Base-by-base conservation (phyloP, 2,113 vertebrate genomes). In the Cromileptes altivelis region DNA sequence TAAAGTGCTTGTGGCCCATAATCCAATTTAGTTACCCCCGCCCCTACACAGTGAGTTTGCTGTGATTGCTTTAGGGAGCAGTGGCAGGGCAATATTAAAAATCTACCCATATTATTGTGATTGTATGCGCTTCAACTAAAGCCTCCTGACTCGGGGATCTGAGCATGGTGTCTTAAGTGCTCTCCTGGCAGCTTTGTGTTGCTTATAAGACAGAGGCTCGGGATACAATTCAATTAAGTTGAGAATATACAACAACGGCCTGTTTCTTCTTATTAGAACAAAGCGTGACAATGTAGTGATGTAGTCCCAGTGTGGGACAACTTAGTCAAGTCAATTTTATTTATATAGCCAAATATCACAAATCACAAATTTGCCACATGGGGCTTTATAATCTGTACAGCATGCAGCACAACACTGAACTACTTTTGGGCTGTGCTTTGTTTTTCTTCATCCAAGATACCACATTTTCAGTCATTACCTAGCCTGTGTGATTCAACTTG, bases 1-100 rank as follows among this genome's bases (percentile, higher is more conserved):
- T 88, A 94, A 96, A 95, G 94, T 95, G 94, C 94, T 94, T 79
- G 91, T 94, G 93, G 94, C 86, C 87, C 80, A 82, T 96, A 95
- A 96, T 96, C 93, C 93, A 96, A 95, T 96, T 94, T 92, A 60
- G 87, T 64, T 81, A 72, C 87, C 85, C 89, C 87, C 79, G n/a
- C 83, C 82, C 76, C 72, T 82, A 75, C 53, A 27, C 52, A 78
- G 83, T 50, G 69, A 86, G 87, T 85, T 88, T 87, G 81, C 89
- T 53, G 78, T 91, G 93, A 95, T 95, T 94, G 91, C 95, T 95
- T 93, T 90, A 85, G 93, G 93, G 93, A 94, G 90, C 88, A 76
- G 85, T 90, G 91, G 88, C 90, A 86, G 92, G 93, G 88, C 87
- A 89, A 95, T 95, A 94, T 96, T 95, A 94, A 94, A 94, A 92